Evolutionary conservation across 1,140 invertebrate genomes (phyloP), one percentile per base, ranked within the genome.

Genomic region (Trigoniulus corallinus): DNA sequence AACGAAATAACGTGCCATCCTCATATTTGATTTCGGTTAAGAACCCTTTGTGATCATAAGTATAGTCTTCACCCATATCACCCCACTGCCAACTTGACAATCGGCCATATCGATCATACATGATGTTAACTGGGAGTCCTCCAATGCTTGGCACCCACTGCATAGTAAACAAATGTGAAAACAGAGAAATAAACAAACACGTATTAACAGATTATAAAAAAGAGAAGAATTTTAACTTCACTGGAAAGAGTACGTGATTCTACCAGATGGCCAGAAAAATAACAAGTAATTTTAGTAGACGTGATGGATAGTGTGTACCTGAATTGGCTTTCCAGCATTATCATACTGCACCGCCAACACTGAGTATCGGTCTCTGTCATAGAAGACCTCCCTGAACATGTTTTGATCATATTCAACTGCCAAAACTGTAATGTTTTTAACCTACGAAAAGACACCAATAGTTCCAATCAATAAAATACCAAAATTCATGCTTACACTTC

Each of bases 11-110:
- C 21, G 62, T 65, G 23, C 85, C 82, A 65, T 87, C 79, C 42
- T 79, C 76, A 53, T 82, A 81, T 20, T 79, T 80, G 26, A 89
- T 79, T 67, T 89, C 82, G 7, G 82, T 79, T 15, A 94, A 67
- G 50, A 88, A 71, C 1, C 88, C 88, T 53, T 87, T 81, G 0
- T 80, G 74, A 58, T 92, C 86, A 63, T 93, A 96, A 51, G 76
- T 80, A 59, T 88, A 88, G 40, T 79, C 80, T 61, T 94, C 82
- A 56, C 83, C 79, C 3, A 83, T 78, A 0, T 76, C 73, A 1
- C 89, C 91, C 82, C 91, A 92, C 59, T 80, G 79, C 88, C 91
- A 94, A 20, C 78, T 78, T 54, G 86, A 81, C n/a, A 95, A 77
- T 48, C 88, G 76, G 57, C 92, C 91, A 66, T 89, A 92, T 51